Percentiles rank a stretch among this genome's conserved stretches.
These are phyloP conservation scores for Brachycybe producta DNA, from an alignment of 2,888 invertebrate species.

Conservation along the genomic window DNA sequence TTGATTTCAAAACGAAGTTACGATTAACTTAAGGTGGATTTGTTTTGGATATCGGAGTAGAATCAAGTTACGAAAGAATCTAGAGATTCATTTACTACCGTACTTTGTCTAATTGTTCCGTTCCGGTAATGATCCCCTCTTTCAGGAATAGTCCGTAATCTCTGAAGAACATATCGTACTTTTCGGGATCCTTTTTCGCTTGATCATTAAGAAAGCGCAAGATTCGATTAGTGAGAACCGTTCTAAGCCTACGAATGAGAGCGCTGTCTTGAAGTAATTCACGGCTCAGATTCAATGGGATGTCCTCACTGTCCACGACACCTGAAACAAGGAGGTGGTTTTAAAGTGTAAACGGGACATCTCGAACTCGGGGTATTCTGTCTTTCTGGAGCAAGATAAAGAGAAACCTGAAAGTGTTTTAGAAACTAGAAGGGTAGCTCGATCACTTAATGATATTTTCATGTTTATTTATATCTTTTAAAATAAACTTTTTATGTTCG, in stretches of 20 bases:
- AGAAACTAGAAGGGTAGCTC: too few species aligned
- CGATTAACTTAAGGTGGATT: background rate
- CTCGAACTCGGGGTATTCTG: too few species aligned
- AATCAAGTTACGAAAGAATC: background rate
- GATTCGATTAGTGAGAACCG: conserved; percentile 67
- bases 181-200: conserved; percentile 64
- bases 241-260: conserved; percentile 72
- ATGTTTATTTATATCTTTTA: too few species aligned
- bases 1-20: background rate
- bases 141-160: conserved; percentile 88
- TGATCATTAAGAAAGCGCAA: conserved; percentile 74
- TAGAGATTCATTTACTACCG: conserved; percentile 15
- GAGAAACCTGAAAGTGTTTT: too few species aligned
- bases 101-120: conserved; percentile 68
- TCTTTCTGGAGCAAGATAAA: too few species aligned
- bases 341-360: too few species aligned
- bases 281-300: conserved; percentile 89
- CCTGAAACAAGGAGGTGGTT: conserved; percentile 40
- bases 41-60: background rate
- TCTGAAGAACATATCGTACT: conserved; percentile 72
- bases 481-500: too few species aligned
- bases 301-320: conserved; percentile 96
- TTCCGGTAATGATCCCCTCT: conserved; percentile 82
- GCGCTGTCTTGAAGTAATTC: conserved; percentile 89
- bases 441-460: too few species aligned